Percentiles rank a stretch among this genome's conserved stretches.
Evolutionary conservation across 2,888 invertebrate species (phyloP).

Genomic region (Aquatica leii): DNA sequence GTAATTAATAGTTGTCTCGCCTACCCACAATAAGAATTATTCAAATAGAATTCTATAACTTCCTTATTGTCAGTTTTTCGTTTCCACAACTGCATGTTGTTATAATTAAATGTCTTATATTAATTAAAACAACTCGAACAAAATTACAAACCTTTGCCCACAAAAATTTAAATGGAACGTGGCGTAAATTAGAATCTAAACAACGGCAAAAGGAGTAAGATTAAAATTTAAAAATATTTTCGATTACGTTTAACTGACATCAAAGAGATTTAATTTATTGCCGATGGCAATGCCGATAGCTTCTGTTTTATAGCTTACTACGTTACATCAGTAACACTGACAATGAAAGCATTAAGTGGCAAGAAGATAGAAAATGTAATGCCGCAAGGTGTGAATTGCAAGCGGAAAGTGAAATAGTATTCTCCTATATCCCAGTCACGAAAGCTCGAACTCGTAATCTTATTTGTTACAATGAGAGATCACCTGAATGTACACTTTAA

Average conservation of each 20-base stretch:
- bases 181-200: no score
- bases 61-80: no score
- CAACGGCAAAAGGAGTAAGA: no score
- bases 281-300: constrained; percentile 19
- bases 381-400: constrained; percentile 29
- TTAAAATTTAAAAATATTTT: constrained; percentile 1
- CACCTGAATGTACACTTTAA: constrained; percentile 34
- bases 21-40: constrained; percentile 21
- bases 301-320: constrained; percentile 17
- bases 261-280: constrained; percentile 19
- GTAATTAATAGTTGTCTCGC: constrained; percentile 29
- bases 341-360: constrained; percentile 25
- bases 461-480: constrained; percentile 39
- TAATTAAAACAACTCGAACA: no score
- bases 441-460: constrained; percentile 37
- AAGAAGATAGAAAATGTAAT: constrained; percentile 23
- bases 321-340: constrained; percentile 24
- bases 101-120: no score
- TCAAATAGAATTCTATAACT: no score
- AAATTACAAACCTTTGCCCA: no score
- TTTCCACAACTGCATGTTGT: no score
- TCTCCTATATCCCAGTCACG: constrained; percentile 35
- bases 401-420: constrained; percentile 32
- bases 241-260: constrained; percentile 14
- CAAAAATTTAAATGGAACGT: no score